Evolutionary conservation across 1,140 invertebrate species (phyloP).

Genomic region (Camponotus pennsylvanicus): DNA sequence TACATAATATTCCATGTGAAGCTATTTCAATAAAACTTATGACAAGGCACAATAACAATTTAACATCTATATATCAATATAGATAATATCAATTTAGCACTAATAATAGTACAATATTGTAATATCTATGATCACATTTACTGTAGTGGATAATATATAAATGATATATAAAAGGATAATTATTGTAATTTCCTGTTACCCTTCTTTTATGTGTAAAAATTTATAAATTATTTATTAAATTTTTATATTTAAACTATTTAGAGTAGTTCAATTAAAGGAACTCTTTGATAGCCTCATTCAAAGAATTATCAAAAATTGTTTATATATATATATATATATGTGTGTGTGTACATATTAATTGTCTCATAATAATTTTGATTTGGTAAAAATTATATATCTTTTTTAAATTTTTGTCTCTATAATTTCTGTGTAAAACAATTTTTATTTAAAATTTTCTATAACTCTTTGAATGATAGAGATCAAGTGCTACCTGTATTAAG

Average conservation of each 20-base stretch:
- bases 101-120: constrained; percentile 16
- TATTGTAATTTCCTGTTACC: not conserved
- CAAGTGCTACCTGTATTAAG: not conserved
- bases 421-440: not conserved
- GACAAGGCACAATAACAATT: constrained; percentile 52
- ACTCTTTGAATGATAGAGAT: constrained; percentile 31
- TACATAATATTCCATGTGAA: not conserved
- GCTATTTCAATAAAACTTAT: constrained; percentile 20
- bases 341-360: not conserved
- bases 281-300: not conserved
- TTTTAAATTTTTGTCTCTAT: not conserved
- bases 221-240: constrained; percentile 28
- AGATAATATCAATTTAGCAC: not conserved
- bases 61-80: not conserved
- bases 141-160: not conserved
- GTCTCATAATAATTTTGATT: too few species aligned
- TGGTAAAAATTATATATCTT: not conserved
- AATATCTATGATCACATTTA: constrained; percentile 38
- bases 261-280: constrained; percentile 20
- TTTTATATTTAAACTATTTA: constrained; percentile 24
- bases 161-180: not conserved
- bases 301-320: constrained; percentile 28
- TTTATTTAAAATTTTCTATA: constrained; percentile 21
- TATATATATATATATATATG: not conserved
- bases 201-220: constrained; percentile 23